Evolutionary conservation across 2,113 vertebrate species (phyloP).

Genomic region (Pycnonotus jocosus): DNA sequence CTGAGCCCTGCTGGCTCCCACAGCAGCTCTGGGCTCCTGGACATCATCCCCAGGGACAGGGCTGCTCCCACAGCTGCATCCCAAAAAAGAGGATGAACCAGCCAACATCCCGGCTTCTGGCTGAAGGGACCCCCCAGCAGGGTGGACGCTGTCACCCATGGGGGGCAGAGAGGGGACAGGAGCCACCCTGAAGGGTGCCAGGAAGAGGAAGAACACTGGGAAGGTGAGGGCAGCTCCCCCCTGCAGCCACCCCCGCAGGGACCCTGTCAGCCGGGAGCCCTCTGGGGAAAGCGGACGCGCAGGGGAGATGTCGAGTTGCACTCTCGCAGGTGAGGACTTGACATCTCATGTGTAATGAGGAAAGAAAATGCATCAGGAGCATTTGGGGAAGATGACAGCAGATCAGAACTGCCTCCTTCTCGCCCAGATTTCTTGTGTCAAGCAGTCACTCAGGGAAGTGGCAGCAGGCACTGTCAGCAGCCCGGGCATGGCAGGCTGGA

Average conservation of each 20-base stretch:
- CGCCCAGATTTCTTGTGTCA: conserved; percentile 63
- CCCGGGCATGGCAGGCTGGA: background rate
- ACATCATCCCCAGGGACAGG: background rate
- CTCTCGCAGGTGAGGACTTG: conserved; percentile 38
- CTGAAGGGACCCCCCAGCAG: background rate
- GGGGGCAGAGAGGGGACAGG: background rate
- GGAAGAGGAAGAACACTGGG: background rate
- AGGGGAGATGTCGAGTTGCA: background rate
- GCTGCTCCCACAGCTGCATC: background rate
- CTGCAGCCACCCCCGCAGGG: background rate
- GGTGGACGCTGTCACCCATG: accelerated
- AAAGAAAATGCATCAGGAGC: conserved; percentile 64
- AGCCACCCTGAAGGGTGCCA: accelerated
- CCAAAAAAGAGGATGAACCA: accelerated
- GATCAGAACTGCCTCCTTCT: conserved; percentile 65
- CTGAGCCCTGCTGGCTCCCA: background rate
- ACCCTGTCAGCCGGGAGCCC: background rate
- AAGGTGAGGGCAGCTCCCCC: background rate
- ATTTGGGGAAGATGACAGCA: conserved; percentile 56
- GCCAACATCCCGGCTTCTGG: accelerated
- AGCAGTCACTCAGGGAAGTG: conserved; percentile 46
- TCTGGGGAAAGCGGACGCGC: background rate
- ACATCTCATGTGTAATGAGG: conserved; percentile 49
- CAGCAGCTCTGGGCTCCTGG: accelerated
- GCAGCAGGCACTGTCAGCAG: background rate